A percentile compares a stretch with the other conserved stretches of the same genome.
Conservation (phyloP, 1,140 invertebrate genomes). For the Drosophila murphyi region DNA sequence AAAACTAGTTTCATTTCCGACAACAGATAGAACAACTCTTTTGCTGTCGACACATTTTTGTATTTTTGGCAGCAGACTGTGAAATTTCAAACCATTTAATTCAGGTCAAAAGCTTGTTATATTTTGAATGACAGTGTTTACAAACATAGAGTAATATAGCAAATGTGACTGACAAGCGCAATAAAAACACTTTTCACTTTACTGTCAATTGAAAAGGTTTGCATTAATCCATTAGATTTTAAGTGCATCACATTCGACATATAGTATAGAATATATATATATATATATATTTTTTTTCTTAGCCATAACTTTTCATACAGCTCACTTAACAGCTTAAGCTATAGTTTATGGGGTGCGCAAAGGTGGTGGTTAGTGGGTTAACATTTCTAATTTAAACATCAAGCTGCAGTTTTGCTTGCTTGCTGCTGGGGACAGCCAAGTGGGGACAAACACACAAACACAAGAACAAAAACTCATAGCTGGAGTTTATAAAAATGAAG, state of each 20-base stretch:
- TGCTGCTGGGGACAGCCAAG: slow-evolving; percentile 3
- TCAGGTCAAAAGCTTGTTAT: slow-evolving; percentile 42
- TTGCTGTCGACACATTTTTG: slow-evolving; percentile 16
- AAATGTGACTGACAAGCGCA: slow-evolving; percentile 23
- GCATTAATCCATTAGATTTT: slow-evolving; percentile 8
- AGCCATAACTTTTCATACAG: slow-evolving; percentile 48
- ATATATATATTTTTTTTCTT: neutral
- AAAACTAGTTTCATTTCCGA: slow-evolving; percentile 39
- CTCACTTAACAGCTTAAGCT: slow-evolving; percentile 55
- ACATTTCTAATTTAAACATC: slow-evolving; percentile 49
- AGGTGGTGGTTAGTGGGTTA: neutral
- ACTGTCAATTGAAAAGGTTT: slow-evolving; percentile 20
- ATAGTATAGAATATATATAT: neutral
- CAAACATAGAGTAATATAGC: neutral
- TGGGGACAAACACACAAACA: slow-evolving; percentile 3
- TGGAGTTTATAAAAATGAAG: slow-evolving; percentile 68
- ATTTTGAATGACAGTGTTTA: neutral
- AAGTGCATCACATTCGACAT: slow-evolving; percentile 29
- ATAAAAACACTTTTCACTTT: slow-evolving; percentile 28
- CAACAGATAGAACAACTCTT: slow-evolving; percentile 44
- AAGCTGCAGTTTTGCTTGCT: slow-evolving; percentile 19
- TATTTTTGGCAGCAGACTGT: slow-evolving; percentile 28
- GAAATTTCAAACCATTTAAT: slow-evolving; percentile 50
- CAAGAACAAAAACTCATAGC: slow-evolving; percentile 12
- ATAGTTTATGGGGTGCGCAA: slow-evolving; percentile 45